Evolutionary conservation across 2,888 invertebrate species (phyloP).

Genomic region (Physocephala rufipes): DNA sequence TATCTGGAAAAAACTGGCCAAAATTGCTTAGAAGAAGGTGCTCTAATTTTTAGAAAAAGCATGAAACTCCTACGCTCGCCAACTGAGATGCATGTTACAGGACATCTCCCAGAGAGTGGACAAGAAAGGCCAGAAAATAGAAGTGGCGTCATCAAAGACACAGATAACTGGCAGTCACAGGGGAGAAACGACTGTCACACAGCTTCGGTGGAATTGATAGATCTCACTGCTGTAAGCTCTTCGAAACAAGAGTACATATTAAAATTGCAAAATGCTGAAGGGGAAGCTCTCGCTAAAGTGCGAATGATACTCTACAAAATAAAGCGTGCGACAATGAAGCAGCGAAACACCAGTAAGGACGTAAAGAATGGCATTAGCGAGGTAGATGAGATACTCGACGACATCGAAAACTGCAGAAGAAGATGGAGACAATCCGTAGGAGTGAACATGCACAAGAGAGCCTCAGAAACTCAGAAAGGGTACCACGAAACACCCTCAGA

Average conservation of each 20-base stretch:
- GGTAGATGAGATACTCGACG: background rate
- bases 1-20: too few relatives aligned
- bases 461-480: background rate
- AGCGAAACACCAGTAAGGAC: background rate
- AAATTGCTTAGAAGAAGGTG: too few relatives aligned
- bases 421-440: conserved; percentile 4
- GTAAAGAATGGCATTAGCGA: background rate
- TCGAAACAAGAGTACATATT: background rate
- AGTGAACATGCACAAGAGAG: too few relatives aligned
- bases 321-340: background rate
- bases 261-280: conserved; percentile 4
- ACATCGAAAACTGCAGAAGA: background rate
- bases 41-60: background rate
- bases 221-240: background rate
- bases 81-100: too few relatives aligned
- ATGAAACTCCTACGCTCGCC: background rate
- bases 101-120: too few relatives aligned
- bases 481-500: background rate
- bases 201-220: background rate
- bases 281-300: background rate
- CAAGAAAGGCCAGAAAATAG: too few relatives aligned
- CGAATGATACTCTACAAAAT: background rate
- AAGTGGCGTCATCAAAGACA: too few relatives aligned
- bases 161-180: too few relatives aligned
- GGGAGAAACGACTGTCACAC: too few relatives aligned